phyloP scores from a whole-genome alignment of 2,888 invertebrate species.

The Brachypterus glaber region DNA sequence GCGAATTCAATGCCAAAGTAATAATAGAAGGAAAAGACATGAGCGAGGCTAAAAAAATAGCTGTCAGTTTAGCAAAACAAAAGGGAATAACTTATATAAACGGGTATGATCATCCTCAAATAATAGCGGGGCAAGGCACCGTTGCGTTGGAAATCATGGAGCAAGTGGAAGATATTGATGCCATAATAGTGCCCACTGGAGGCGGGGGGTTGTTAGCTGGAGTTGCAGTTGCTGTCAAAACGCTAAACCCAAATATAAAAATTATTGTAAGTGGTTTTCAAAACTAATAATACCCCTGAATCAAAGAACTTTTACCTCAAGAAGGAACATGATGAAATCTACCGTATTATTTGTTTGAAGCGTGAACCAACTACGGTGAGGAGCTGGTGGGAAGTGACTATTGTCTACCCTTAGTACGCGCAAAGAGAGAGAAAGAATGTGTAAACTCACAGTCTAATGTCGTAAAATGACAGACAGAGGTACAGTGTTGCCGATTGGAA shows the following conservation, averaged over 20 bases:
- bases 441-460: too few relatives aligned
- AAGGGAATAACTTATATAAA: conserved; percentile 73
- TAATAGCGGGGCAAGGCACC: conserved; percentile 92
- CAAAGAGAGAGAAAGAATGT: too few relatives aligned
- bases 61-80: conserved; percentile 65
- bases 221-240: conserved; percentile 80
- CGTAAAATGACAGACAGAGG: too few relatives aligned
- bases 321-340: too few relatives aligned
- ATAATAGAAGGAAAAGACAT: conserved; percentile 75
- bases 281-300: too few relatives aligned
- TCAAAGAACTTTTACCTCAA: too few relatives aligned
- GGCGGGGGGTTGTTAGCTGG: conserved; percentile 93
- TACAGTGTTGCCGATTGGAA: too few relatives aligned
- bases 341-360: too few relatives aligned
- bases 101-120: conserved; percentile 93
- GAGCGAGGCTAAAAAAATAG: conserved; percentile 73
- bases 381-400: too few relatives aligned
- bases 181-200: conserved; percentile 84
- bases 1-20: conserved; percentile 74
- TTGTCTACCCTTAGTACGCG: too few relatives aligned
- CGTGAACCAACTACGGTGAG: too few relatives aligned
- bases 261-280: conserved; percentile 76
- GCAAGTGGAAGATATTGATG: conserved; percentile 75
- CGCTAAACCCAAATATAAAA: conserved; percentile 68
- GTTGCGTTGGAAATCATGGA: conserved; percentile 87